These are phyloP conservation scores for Hyperoodon ampullatus DNA, from an alignment of 2,113 vertebrate genomes.

Conservation along the genomic window DNA sequence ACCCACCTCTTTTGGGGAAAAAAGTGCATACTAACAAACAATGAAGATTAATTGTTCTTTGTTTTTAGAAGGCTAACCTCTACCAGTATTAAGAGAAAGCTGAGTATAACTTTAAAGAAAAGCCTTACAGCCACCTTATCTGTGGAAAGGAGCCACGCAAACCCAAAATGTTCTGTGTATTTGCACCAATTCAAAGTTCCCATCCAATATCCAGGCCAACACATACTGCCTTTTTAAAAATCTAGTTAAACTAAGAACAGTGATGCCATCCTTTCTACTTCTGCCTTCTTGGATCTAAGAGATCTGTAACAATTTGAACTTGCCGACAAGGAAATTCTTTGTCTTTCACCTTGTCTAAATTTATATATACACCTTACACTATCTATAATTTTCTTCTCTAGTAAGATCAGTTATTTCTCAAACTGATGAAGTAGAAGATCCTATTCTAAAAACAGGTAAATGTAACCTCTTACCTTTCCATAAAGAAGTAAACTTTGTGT, in stretches of 20 bases:
- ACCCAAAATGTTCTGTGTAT: not conserved
- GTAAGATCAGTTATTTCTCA: not conserved
- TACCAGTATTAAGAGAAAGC: not conserved
- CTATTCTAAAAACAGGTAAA: conserved; percentile 50
- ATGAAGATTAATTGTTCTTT: not conserved
- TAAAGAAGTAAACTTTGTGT: conserved; percentile 69
- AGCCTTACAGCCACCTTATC: not conserved
- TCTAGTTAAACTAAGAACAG: not conserved
- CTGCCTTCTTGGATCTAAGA: not conserved
- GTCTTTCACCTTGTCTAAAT: not conserved
- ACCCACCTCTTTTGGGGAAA: not conserved
- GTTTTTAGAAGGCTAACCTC: not conserved
- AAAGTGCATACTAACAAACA: not conserved
- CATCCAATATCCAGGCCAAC: not conserved
- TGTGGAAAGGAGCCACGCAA: not conserved
- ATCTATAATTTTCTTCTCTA: not conserved
- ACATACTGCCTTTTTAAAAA: not conserved
- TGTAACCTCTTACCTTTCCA: conserved; percentile 67
- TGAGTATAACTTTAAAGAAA: not conserved
- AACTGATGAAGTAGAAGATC: not conserved
- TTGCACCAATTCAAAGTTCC: not conserved
- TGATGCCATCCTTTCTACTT: not conserved
- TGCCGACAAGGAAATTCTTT: not conserved
- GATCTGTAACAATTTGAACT: not conserved
- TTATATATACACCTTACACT: not conserved